Evolutionary conservation across 2,113 vertebrate species (phyloP), one percentile per base, ranked within the genome.

Genomic region (Casuarius casuarius): DNA sequence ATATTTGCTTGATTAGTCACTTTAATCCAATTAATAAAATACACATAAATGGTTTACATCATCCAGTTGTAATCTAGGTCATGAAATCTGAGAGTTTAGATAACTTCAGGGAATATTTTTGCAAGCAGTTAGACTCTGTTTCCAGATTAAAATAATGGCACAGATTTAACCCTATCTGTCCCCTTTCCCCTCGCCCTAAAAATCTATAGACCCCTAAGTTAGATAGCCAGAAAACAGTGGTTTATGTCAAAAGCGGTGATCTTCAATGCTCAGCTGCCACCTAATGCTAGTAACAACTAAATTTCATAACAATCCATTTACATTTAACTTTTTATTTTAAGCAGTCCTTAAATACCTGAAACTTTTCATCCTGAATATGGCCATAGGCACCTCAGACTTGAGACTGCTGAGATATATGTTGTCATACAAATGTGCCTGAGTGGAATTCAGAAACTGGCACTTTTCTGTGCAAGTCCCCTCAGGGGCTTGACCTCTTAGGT

Each of bases 11-110:
- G 12, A 42, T 90, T 86, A 90, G 5, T 5, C 33, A 71, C 16
- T 90, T 79, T 52, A 89, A 67, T 87, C 8, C 71, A 90, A 92
- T 26, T 73, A 90, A 70, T 90, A 95, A 93, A 94, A 84, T 81
- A 54, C 8, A 77, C 6, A 67, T 14, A 73, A 93, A 62, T 49
- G 1, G 4, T 77, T 95, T 80, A 66, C 72, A 65, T 29, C 3
- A 14, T 63, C 10, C 77, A 67, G 19, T 67, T 92, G 15, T 16
- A 81, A 63, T 21, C 9, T 74, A 12, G 6, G 17, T 56, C 0
- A 0, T 52, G 29, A 90, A 62, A 88, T 66, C 17, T 49, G 15
- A 67, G 33, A 70, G 5, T 74, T 89, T 63, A 49, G 3, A 19
- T 85, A 54, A 63, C 3, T 40, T 33, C 13, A 71, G 23, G 12